These are phyloP conservation scores for Ophonus ardosiacus DNA, from an alignment of 2,888 invertebrate species.

Conservation along the genomic window DNA sequence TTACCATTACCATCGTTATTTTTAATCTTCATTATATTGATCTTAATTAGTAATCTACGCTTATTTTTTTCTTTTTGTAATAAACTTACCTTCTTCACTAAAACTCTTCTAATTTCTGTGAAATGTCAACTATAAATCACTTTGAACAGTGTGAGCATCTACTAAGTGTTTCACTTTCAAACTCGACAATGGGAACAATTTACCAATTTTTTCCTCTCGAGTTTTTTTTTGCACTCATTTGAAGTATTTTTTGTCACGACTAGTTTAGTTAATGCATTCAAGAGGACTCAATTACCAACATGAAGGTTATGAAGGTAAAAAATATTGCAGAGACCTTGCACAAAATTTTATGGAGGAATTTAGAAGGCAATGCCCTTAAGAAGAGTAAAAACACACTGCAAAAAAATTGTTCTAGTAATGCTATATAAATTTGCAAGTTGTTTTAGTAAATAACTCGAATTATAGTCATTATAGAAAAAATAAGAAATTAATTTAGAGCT, in stretches of 20 bases:
- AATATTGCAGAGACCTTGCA: constrained; percentile 22
- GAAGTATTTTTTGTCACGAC: constrained; percentile 40
- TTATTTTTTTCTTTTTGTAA: no score
- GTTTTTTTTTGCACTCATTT: constrained; percentile 17
- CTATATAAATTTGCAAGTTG: neutral
- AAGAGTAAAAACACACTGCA: neutral
- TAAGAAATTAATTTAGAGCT: neutral
- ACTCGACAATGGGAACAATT: constrained; percentile 9
- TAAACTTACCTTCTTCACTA: no score
- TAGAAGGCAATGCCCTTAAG: constrained; percentile 11
- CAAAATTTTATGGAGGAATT: constrained; percentile 8
- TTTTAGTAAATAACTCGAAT: neutral
- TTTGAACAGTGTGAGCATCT: neutral
- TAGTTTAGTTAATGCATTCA: constrained; percentile 4
- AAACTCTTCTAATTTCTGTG: neutral
- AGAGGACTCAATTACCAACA: constrained; percentile 29
- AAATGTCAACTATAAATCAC: neutral
- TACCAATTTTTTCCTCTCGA: neutral
- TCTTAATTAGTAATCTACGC: no score
- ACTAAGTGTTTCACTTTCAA: neutral
- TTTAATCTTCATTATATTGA: no score
- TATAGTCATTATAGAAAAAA: neutral
- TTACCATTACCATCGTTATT: no score
- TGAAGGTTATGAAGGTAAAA: constrained; percentile 26
- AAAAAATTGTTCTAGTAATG: neutral